phyloP scores from a whole-genome alignment of 2,797 vertebrate species.

The Taenioides sp. region DNA sequence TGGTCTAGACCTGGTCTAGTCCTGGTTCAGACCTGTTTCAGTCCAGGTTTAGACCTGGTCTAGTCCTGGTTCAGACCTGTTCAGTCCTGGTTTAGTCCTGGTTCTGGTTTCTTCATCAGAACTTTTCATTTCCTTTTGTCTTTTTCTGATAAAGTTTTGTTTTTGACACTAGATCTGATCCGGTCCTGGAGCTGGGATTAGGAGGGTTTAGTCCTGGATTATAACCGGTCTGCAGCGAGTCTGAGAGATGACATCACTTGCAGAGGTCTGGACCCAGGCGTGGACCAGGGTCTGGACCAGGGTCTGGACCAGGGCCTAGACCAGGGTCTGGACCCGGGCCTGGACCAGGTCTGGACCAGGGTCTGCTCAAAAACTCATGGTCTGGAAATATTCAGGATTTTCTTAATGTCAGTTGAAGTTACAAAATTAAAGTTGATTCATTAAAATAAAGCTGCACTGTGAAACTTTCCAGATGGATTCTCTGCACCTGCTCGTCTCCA shows the following conservation, averaged over 20 bases:
- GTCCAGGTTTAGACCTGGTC: neutral
- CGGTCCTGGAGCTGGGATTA: conserved; percentile 2
- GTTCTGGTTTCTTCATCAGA: neutral
- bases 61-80: neutral
- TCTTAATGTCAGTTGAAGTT: too few species aligned
- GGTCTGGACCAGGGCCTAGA: neutral
- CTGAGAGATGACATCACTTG: neutral
- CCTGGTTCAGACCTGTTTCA: neutral
- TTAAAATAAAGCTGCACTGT: too few species aligned
- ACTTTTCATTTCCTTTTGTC: neutral
- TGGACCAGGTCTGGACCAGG: neutral
- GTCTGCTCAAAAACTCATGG: too few species aligned
- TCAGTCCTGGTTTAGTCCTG: neutral
- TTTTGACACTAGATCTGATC: conserved; percentile 4
- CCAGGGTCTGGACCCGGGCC: neutral
- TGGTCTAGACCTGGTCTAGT: neutral
- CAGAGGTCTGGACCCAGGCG: neutral
- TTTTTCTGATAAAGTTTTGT: neutral
- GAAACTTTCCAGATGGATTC: too few species aligned
- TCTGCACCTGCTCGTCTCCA: too few species aligned
- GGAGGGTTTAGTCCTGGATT: neutral
- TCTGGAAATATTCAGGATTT: too few species aligned
- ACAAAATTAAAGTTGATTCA: too few species aligned
- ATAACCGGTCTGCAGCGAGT: neutral
- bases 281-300: neutral